Conservation (phyloP, 1,140 invertebrate genomes). For the Drosophila kanapiae region DNA sequence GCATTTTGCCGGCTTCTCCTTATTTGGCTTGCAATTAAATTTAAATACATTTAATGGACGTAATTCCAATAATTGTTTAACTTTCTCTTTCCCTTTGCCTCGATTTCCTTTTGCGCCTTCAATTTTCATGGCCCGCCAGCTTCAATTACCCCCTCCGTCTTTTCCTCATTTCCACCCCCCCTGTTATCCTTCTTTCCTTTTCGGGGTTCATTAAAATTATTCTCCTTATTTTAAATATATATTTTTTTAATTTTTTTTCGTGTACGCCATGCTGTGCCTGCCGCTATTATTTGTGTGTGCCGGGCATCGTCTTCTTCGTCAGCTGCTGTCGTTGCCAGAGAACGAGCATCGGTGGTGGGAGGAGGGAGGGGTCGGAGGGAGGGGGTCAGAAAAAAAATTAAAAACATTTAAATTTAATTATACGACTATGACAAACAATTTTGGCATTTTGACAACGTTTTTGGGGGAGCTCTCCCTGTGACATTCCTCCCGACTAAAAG, state of each 20-base stretch:
- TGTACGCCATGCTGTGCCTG: constrained; percentile 9
- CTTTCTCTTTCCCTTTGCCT: neutral
- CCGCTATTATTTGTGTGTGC: too few species aligned
- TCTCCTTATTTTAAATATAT: constrained; percentile 19
- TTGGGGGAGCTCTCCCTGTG: constrained; percentile 7
- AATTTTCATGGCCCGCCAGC: constrained; percentile 44
- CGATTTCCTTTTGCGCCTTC: constrained; percentile 8
- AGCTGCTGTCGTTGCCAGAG: constrained; percentile 51
- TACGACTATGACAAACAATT: constrained; percentile 82
- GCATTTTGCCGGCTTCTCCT: neutral
- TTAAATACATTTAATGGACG: constrained; percentile 44
- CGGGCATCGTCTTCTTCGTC: neutral
- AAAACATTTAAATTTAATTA: constrained; percentile 84
- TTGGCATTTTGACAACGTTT: constrained; percentile 76
- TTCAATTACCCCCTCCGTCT: constrained; percentile 28
- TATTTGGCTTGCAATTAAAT: constrained; percentile 35
- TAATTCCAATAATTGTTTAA: constrained; percentile 60
- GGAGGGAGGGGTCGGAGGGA: too few species aligned
- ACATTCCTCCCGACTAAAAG: constrained; percentile 20
- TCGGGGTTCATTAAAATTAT: constrained; percentile 64
- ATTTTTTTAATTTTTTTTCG: constrained; percentile 12
- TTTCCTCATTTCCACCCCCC: neutral
- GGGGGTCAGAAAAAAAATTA: constrained; percentile 20
- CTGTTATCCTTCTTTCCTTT: constrained; percentile 4
- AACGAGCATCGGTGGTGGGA: neutral